Percentiles rank a stretch among this genome's conserved stretches.
These are phyloP conservation scores for Drosophila pandora DNA, from an alignment of 1,140 invertebrate species.

Conservation along the genomic window DNA sequence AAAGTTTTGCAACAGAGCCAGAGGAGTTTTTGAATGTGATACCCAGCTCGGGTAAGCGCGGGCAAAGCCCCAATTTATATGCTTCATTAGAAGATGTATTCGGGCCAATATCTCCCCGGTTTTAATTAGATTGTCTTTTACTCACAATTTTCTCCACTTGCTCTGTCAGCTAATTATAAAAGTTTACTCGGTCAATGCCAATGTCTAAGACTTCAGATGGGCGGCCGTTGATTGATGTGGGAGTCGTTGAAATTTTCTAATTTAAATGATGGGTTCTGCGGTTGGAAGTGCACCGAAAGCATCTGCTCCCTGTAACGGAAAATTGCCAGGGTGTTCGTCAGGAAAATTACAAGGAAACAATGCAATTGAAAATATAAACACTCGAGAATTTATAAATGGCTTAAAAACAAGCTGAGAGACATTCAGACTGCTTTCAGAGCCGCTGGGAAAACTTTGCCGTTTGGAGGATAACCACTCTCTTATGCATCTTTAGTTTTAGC, in stretches of 20 bases:
- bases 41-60: slow-evolving; percentile 1
- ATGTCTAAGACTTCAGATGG: slow-evolving; percentile 15
- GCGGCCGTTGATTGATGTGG: slow-evolving; percentile 32
- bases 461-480: slow-evolving; percentile 47
- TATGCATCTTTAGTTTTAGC: slow-evolving; percentile 48
- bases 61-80: slow-evolving; percentile 23
- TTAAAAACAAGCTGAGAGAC: slow-evolving; percentile 6
- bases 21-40: slow-evolving; percentile 33
- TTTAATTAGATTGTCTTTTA: slow-evolving; percentile 23
- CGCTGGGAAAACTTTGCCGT: slow-evolving; percentile 19
- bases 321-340: slow-evolving; percentile 15
- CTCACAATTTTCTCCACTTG: neutral
- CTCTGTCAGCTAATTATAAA: slow-evolving; percentile 33
- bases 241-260: slow-evolving; percentile 35
- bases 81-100: slow-evolving; percentile 39
- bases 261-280: slow-evolving; percentile 43
- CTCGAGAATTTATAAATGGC: slow-evolving; percentile 22
- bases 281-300: slow-evolving; percentile 33
- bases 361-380: slow-evolving; percentile 36
- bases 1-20: slow-evolving; percentile 5
- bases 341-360: slow-evolving; percentile 2
- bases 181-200: slow-evolving; percentile 15
- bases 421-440: slow-evolving; percentile 7
- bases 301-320: slow-evolving; percentile 28
- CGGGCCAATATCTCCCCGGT: slow-evolving; percentile 2